These are phyloP conservation scores for Gavialis gangeticus DNA, from an alignment of 2,113 vertebrate species.

Conservation along the genomic window DNA sequence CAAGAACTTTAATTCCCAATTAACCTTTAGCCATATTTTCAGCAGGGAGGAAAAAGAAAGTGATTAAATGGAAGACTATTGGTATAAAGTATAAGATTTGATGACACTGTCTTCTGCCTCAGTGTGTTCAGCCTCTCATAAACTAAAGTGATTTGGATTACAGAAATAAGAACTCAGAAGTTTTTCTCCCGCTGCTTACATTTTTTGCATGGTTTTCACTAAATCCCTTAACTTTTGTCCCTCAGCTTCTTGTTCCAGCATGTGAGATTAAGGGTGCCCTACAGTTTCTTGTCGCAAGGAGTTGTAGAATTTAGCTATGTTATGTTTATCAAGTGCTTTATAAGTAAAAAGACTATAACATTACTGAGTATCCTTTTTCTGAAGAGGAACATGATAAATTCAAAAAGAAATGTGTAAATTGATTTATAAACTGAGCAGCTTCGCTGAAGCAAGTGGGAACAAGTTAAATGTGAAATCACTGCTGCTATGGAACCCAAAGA, in stretches of 20 bases:
- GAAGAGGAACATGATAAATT: neutral
- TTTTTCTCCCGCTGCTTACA: conserved; percentile 5
- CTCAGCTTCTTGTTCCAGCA: conserved; percentile 46
- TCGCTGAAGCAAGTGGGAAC: conserved; percentile 16
- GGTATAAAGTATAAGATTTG: neutral
- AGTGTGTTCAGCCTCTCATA: neutral
- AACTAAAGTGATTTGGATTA: neutral
- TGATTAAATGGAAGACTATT: neutral
- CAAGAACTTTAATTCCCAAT: neutral
- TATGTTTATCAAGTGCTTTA: conserved; percentile 26
- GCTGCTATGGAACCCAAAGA: conserved; percentile 24
- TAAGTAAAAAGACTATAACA: neutral
- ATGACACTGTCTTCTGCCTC: neutral
- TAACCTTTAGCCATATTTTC: neutral
- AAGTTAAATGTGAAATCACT: conserved; percentile 15
- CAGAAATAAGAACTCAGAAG: neutral
- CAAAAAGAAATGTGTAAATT: conserved; percentile 18
- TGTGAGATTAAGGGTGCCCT: conserved; percentile 32
- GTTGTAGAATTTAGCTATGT: conserved; percentile 38
- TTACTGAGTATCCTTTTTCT: neutral
- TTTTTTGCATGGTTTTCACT: conserved; percentile 51
- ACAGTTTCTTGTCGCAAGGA: conserved; percentile 48
- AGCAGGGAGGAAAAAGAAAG: neutral
- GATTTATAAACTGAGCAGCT: neutral
- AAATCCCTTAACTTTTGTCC: conserved; percentile 60